Evolutionary conservation across 2,888 invertebrate species (phyloP).

Genomic region (Synanthedon tipuliformis): DNA sequence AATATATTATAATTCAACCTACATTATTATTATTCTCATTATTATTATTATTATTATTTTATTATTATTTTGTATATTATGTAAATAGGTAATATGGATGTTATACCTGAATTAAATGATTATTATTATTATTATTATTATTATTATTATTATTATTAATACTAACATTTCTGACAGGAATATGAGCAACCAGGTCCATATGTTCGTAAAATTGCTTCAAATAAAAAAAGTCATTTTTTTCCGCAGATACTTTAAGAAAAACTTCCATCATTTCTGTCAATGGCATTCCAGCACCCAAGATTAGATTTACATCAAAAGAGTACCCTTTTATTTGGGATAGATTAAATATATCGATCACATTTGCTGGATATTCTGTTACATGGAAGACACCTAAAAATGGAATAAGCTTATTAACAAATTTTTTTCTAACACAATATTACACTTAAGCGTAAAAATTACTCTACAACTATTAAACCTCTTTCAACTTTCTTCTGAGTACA

Average conservation of each 20-base stretch:
- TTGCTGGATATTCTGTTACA: conserved; percentile 35
- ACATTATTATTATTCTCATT: too few relatives aligned
- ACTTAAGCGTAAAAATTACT: too few relatives aligned
- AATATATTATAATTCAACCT: too few relatives aligned
- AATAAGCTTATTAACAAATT: background rate
- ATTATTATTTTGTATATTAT: too few relatives aligned
- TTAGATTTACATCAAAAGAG: conserved; percentile 39
- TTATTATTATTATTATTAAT: too few relatives aligned
- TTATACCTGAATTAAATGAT: too few relatives aligned
- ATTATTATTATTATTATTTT: too few relatives aligned
- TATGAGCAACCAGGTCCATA: conserved; percentile 77
- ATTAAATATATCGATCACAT: conserved; percentile 47
- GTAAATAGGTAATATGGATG: too few relatives aligned
- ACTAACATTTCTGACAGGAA: conserved; percentile 79
- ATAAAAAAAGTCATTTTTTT: conserved; percentile 70
- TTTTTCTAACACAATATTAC: too few relatives aligned
- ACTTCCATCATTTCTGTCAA: conserved; percentile 55
- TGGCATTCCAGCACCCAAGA: conserved; percentile 49
- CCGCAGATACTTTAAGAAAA: conserved; percentile 38
- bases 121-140: too few relatives aligned
- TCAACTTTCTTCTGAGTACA: background rate
- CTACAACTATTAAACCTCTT: too few relatives aligned
- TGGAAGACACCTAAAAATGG: conserved; percentile 41
- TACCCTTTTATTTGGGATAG: conserved; percentile 41
- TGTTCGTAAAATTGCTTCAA: conserved; percentile 73